A percentile compares a stretch with the other conserved stretches of the same genome.
These are phyloP conservation scores for Tenualosa thibaudeaui DNA, from an alignment of 2,797 vertebrate genomes.

Conservation along the genomic window DNA sequence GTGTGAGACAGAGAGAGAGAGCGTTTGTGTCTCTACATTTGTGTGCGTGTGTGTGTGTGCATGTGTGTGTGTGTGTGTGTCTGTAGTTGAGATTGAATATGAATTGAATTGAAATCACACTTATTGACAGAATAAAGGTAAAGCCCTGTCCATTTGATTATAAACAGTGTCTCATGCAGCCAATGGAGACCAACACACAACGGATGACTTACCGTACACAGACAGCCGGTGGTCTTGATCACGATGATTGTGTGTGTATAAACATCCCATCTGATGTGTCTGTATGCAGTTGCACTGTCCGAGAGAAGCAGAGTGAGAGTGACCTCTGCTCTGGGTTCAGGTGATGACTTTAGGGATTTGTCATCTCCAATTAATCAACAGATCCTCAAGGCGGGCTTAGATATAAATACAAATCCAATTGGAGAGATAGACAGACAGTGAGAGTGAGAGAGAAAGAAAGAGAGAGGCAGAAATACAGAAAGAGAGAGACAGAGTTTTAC, in stretches of 20 bases:
- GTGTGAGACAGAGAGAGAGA: not conserved
- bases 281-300: not conserved
- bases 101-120: not conserved
- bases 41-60: not conserved
- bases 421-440: not conserved
- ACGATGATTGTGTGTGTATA: not conserved
- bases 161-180: not conserved
- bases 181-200: not conserved
- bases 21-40: not conserved
- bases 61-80: not conserved
- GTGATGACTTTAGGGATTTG: not conserved
- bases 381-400: not conserved
- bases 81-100: not conserved
- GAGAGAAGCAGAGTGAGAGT: not conserved
- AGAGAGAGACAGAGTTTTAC: not conserved
- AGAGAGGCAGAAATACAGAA: not conserved
- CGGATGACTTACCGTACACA: constrained; percentile 1
- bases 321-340: not conserved
- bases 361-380: not conserved
- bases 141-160: not conserved
- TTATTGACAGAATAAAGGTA: not conserved
- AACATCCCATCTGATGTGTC: not conserved
- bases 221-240: not conserved
- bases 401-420: not conserved
- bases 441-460: not conserved